Percentiles rank a stretch among this genome's conserved stretches.
phyloP scores from a whole-genome alignment of 1,140 invertebrate species.

The Phortica variegata region DNA sequence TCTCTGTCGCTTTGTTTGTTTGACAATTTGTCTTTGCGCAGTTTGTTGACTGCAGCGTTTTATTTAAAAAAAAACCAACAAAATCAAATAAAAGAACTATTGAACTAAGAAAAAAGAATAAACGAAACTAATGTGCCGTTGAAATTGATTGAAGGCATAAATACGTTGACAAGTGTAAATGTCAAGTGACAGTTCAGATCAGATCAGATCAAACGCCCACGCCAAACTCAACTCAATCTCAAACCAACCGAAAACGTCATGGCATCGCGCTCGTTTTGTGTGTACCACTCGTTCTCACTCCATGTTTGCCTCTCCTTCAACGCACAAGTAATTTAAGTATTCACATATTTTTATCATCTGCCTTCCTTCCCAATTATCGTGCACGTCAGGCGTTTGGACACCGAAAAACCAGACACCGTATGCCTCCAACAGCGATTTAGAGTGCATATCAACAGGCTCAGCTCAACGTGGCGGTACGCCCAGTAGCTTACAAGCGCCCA shows the following conservation, averaged over 20 bases:
- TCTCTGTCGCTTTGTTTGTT: constrained; percentile 51
- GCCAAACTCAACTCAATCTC: constrained; percentile 36
- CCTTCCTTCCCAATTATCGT: constrained; percentile 5
- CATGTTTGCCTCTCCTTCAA: constrained; percentile 1
- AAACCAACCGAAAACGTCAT: constrained; percentile 44
- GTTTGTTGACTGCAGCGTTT: constrained; percentile 46
- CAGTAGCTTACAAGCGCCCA: constrained; percentile 25
- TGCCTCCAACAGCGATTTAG: constrained; percentile 40
- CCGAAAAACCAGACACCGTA: constrained; percentile 44
- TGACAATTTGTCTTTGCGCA: constrained; percentile 50
- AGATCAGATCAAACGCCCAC: neutral
- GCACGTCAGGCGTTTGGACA: constrained; percentile 51
- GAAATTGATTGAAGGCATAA: constrained; percentile 22
- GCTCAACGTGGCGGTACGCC: constrained; percentile 17
- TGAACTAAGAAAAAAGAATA: no score
- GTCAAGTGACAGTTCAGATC: constrained; percentile 8
- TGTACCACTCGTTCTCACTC: constrained; percentile 12
- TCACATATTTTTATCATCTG: constrained; percentile 1
- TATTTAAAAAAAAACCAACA: constrained; percentile 11
- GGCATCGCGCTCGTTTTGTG: no score
- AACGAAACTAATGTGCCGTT: constrained; percentile 11
- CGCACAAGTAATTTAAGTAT: constrained; percentile 1
- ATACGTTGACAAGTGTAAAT: constrained; percentile 51
- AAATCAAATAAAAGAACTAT: neutral
- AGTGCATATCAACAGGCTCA: constrained; percentile 9